These are phyloP conservation scores for Dioctria rufipes DNA, from an alignment of 2,888 invertebrate species.

Conservation along the genomic window DNA sequence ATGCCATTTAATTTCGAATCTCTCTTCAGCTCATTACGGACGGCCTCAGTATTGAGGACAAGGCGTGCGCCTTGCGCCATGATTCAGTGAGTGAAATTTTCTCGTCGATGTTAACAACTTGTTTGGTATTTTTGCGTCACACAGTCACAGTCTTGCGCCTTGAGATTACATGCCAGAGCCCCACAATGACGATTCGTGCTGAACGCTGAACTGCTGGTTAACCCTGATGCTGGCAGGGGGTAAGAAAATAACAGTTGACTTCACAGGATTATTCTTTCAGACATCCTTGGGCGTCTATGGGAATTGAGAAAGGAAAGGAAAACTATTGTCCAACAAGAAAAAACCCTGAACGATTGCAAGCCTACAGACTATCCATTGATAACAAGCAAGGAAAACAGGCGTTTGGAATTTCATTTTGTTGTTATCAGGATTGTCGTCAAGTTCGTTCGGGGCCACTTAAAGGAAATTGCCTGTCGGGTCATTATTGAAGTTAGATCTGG, in stretches of 20 bases:
- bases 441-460: constrained; percentile 1
- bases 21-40: too few species aligned
- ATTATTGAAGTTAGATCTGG: background rate
- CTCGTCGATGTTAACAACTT: background rate
- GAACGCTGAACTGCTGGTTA: too few species aligned
- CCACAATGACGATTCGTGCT: too few species aligned
- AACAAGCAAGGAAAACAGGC: background rate
- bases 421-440: constrained; percentile 21
- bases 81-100: background rate
- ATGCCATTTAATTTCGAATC: background rate
- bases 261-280: background rate
- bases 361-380: too few species aligned
- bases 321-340: constrained; percentile 12
- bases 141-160: background rate
- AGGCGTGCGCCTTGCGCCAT: background rate
- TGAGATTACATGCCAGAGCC: too few species aligned
- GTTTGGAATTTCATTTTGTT: constrained; percentile 18
- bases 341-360: background rate
- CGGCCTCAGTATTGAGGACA: too few species aligned
- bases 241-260: constrained; percentile 28
- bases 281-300: background rate
- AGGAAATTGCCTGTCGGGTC: constrained; percentile 16
- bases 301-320: background rate
- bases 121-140: background rate
- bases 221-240: background rate